phyloP scores from a whole-genome alignment of 2,888 invertebrate species.

The Catocala fraxini region DNA sequence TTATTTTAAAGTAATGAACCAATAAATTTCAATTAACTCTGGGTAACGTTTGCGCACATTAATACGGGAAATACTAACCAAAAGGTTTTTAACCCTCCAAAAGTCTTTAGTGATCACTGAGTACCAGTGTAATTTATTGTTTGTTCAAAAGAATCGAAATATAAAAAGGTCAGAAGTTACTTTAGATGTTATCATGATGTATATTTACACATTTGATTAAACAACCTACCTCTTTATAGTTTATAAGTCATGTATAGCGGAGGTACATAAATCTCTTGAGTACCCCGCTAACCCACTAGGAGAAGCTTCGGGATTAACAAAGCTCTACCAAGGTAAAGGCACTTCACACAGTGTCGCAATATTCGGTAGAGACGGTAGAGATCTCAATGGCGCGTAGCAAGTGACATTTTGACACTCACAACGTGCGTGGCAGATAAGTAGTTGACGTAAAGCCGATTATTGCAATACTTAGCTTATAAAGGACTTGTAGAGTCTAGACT shows the following conservation, averaged over 20 bases:
- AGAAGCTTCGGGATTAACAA: conserved; percentile 34
- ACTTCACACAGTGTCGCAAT: conserved; percentile 6
- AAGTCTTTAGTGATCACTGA: too few relatives aligned
- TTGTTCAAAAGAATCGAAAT: too few relatives aligned
- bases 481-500: background rate
- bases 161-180: too few relatives aligned
- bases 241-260: conserved; percentile 10
- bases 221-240: conserved; percentile 5
- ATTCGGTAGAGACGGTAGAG: conserved; percentile 9
- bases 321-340: conserved; percentile 24
- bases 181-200: too few relatives aligned
- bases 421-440: conserved; percentile 6
- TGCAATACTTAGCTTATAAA: background rate
- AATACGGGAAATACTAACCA: too few relatives aligned
- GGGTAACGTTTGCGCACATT: too few relatives aligned
- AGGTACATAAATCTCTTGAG: conserved; percentile 14
- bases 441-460: conserved; percentile 7
- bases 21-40: too few relatives aligned
- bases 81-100: too few relatives aligned
- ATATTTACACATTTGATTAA: conserved; percentile 35
- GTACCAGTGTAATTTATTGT: too few relatives aligned
- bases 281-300: conserved; percentile 17
- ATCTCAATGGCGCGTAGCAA: conserved; percentile 15
- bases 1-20: too few relatives aligned
- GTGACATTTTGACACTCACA: conserved; percentile 14